Conservation (phyloP, 92 coral and sea anemone species). For the Diadumene lineata region DNA sequence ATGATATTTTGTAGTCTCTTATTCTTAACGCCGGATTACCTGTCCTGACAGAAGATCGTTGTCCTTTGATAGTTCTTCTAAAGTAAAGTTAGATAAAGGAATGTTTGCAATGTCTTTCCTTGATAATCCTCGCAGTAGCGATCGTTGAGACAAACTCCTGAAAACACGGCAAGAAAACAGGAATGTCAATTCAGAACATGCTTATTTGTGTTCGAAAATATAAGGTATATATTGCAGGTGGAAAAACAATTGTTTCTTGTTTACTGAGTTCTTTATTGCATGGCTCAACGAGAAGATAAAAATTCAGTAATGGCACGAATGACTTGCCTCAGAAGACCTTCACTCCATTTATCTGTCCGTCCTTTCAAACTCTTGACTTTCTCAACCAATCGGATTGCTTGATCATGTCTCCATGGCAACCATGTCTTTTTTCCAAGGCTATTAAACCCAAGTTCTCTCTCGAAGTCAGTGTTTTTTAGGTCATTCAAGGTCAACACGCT, state of each 20-base stretch:
- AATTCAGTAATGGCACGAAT: too few species aligned
- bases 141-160: not conserved
- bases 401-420: conserved; percentile 57
- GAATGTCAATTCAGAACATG: too few species aligned
- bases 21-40: not conserved
- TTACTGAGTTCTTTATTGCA: too few species aligned
- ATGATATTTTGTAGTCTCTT: too few species aligned
- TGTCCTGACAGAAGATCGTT: conserved; percentile 10
- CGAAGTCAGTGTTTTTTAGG: conserved; percentile 33
- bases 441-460: conserved; percentile 50
- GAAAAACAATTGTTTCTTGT: too few species aligned
- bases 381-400: conserved; percentile 55
- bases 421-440: conserved; percentile 22
- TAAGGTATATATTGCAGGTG: too few species aligned
- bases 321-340: not conserved
- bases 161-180: not conserved
- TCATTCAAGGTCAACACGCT: conserved; percentile 49
- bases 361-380: conserved; percentile 54
- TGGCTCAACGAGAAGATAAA: too few species aligned
- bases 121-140: conserved; percentile 13
- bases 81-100: not conserved
- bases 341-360: conserved; percentile 28
- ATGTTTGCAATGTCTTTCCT: conserved; percentile 3
- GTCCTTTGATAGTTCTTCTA: conserved; percentile 11
- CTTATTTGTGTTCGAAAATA: too few species aligned